These are phyloP conservation scores for Cactoblastis cactorum DNA, from an alignment of 2,888 invertebrate genomes.

Conservation along the genomic window DNA sequence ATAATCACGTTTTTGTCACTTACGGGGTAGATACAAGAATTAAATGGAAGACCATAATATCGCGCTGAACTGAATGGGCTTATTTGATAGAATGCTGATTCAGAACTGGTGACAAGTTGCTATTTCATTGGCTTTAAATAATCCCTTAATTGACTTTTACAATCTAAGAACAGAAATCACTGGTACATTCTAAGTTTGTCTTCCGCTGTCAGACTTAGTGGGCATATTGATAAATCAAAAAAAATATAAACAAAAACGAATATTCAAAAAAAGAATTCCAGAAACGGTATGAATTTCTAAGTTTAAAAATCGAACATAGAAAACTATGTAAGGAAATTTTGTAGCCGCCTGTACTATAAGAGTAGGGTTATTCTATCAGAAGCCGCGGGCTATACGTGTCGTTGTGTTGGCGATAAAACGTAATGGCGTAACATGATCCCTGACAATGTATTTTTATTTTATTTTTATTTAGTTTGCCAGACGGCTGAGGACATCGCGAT, in stretches of 20 bases:
- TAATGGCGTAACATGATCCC: slow-evolving; percentile 1
- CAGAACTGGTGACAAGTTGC: too few species aligned
- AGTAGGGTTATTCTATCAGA: background rate
- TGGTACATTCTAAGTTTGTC: too few species aligned
- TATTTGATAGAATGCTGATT: too few species aligned
- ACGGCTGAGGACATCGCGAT: background rate
- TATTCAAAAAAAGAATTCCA: background rate
- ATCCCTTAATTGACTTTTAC: too few species aligned
- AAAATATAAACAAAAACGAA: background rate
- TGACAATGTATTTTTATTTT: background rate
- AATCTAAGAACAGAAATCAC: too few species aligned
- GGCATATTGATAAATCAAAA: too few species aligned
- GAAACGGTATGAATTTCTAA: background rate
- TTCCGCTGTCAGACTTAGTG: too few species aligned
- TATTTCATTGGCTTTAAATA: too few species aligned
- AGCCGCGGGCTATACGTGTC: slow-evolving; percentile 1
- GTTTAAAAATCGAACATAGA: background rate
- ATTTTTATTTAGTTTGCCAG: background rate
- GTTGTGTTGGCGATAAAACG: slow-evolving; percentile 4
- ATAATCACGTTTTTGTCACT: too few species aligned
- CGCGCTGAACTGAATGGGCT: too few species aligned
- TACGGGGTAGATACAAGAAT: too few species aligned
- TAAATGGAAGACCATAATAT: too few species aligned
- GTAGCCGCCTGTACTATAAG: background rate
- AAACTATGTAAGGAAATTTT: background rate